Percentiles rank a stretch among this genome's conserved stretches.
Evolutionary conservation across 2,113 vertebrate species (phyloP).

Genomic region (Ptyas mucosa): DNA sequence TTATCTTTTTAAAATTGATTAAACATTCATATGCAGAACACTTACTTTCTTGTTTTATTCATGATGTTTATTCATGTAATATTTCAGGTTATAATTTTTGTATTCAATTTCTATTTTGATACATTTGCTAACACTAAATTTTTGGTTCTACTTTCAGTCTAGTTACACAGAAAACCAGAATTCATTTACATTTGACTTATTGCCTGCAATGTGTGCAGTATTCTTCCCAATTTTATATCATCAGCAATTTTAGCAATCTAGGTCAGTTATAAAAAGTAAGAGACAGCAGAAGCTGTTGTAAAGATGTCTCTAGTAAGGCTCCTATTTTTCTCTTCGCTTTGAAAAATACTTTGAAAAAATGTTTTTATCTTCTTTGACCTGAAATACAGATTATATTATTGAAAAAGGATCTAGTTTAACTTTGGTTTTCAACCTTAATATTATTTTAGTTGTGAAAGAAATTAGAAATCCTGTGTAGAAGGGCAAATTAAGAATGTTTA

Average conservation of each 20-base stretch:
- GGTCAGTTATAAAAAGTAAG: conserved; percentile 45
- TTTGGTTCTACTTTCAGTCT: conserved; percentile 44
- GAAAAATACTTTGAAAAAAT: conserved; percentile 7
- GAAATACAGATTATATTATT: not conserved
- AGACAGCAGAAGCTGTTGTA: conserved; percentile 30
- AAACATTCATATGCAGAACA: conserved; percentile 2
- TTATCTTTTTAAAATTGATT: not conserved
- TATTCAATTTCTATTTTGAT: conserved; percentile 35
- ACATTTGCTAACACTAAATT: conserved; percentile 50
- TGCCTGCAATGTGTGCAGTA: conserved; percentile 39
- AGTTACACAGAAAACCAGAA: conserved; percentile 45
- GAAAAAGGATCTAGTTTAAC: not conserved
- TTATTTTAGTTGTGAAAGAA: not conserved
- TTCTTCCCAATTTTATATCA: conserved; percentile 37
- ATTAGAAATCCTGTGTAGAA: not conserved
- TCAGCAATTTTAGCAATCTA: conserved; percentile 47
- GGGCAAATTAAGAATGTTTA: not conserved
- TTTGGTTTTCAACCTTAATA: not conserved
- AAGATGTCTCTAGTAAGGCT: conserved; percentile 32
- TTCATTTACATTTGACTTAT: conserved; percentile 54
- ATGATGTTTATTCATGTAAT: conserved; percentile 11
- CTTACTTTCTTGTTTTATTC: conserved; percentile 10
- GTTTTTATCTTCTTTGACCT: not conserved
- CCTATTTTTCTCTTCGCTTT: not conserved
- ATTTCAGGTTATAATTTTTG: conserved; percentile 26